These are phyloP conservation scores for Athripsodes cinereus DNA, from an alignment of 2,888 invertebrate species.

Conservation along the genomic window DNA sequence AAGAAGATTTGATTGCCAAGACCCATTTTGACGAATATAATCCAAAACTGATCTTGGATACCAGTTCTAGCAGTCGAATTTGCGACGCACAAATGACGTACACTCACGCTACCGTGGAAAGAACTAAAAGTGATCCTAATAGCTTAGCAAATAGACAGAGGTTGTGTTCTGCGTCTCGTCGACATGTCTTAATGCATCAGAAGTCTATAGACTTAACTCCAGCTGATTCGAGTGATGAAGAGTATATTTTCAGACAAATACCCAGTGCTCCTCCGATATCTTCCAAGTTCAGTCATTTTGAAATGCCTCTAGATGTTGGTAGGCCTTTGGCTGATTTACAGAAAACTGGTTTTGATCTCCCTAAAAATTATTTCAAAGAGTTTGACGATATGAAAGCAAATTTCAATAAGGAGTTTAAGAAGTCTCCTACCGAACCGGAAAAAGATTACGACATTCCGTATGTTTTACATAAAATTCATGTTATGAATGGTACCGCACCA, in stretches of 20 bases:
- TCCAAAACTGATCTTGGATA: constrained; percentile 55
- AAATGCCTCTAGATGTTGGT: constrained; percentile 50
- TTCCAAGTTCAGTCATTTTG: constrained; percentile 65
- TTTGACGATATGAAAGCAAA: constrained; percentile 52
- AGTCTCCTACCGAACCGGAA: constrained; percentile 35
- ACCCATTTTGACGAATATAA: constrained; percentile 67
- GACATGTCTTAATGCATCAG: constrained; percentile 77
- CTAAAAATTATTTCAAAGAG: constrained; percentile 67
- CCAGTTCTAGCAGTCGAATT: constrained; percentile 48
- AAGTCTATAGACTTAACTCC: constrained; percentile 81
- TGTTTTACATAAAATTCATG: constrained; percentile 75
- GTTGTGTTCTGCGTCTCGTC: constrained; percentile 65
- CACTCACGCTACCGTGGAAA: constrained; percentile 68
- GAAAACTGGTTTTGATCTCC: constrained; percentile 64
- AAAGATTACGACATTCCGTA: constrained; percentile 75
- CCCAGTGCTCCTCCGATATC: constrained; percentile 67
- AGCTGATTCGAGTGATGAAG: constrained; percentile 79
- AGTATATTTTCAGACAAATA: constrained; percentile 70
- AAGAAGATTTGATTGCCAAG: constrained; percentile 60
- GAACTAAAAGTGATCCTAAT: constrained; percentile 84
- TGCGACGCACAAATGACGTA: constrained; percentile 51
- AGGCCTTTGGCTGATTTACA: constrained; percentile 45
- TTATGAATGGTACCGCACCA: constrained; percentile 78
- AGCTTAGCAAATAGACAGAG: constrained; percentile 67
- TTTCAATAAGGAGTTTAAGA: constrained; percentile 46